Base-by-base conservation (phyloP, 2,113 vertebrate genomes). In the Sinosuthora webbiana region DNA sequence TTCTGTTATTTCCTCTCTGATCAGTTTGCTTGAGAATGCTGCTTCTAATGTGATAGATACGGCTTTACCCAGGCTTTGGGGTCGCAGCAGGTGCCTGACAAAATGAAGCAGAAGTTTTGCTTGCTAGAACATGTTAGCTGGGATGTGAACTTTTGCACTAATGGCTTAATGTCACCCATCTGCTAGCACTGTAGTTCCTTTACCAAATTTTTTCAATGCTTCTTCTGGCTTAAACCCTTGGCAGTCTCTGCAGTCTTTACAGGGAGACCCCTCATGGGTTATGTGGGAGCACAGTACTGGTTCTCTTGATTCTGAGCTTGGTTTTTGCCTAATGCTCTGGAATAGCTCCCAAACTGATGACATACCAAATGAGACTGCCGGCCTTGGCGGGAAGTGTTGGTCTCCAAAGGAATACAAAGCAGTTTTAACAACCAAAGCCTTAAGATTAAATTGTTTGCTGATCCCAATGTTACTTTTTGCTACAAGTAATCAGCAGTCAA, bases 241-340 rank as follows among this genome's bases (percentile, higher is more conserved):
- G n/a, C 65, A 57, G 45, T 44, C 22, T 89, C 69, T 68, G 69
- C 37, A 24, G 31, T n/a, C 31, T 4, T 45, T 65, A 11, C 1
- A 4, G 74, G 49, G 44, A 31, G 60, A 31, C 28, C 10, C 24
- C 19, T 59, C 7, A 2, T 7, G 12, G 50, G n/a, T 62, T 65
- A 24, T 0, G 0, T 30, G 30, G 52, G 14, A 89, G 19, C n/a
- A 7, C 3, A 23, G 30, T 23, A 13, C 52, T 62, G 25, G 3
- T 30, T 64, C n/a, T 49, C 52, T 25, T 59, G 13, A 27, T 60
- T 59, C 65, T 57, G 31, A 56, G 44, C 13, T 60, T 87, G 35
- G 1, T 3, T 78, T 87, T 94, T 79, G 50, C n/a, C 15, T 63
- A 15, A 23, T 65, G 41, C 22, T 79, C n/a, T 53, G 37, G 70